Evolutionary conservation across 2,113 vertebrate genomes (phyloP).

Genomic region (Sapajus apella): DNA sequence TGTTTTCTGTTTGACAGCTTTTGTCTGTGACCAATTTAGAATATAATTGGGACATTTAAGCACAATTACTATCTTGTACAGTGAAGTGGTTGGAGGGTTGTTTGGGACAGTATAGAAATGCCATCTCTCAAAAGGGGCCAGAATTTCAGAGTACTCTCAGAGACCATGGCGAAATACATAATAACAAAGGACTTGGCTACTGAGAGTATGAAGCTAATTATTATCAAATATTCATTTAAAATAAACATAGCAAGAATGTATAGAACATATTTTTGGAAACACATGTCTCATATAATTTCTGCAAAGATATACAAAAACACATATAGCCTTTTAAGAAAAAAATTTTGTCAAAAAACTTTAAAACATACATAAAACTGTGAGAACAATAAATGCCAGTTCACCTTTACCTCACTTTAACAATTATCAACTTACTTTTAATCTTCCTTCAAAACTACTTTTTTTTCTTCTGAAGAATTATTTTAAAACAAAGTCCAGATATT

Average conservation of each 20-base stretch:
- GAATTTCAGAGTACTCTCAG: not conserved
- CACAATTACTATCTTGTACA: not conserved
- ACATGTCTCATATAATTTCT: not conserved
- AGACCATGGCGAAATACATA: not conserved
- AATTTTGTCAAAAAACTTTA: not conserved
- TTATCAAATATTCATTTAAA: not conserved
- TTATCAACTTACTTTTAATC: not conserved
- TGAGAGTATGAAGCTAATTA: not conserved
- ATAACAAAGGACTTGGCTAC: not conserved
- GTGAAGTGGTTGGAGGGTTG: not conserved
- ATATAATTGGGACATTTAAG: not conserved
- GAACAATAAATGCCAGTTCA: not conserved
- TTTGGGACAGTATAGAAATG: not conserved
- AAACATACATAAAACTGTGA: not conserved
- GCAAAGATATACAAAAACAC: not conserved
- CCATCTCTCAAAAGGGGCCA: not conserved
- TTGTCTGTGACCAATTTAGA: not conserved
- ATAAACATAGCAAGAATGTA: not conserved
- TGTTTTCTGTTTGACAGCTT: not conserved
- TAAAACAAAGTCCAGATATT: not conserved
- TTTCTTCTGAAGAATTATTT: not conserved
- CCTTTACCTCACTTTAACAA: not conserved
- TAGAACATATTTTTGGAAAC: not conserved
- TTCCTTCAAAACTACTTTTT: not conserved
- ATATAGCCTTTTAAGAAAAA: not conserved